Conservation (phyloP, 2,888 invertebrate species). For the Ichneumoninae sp. region DNA sequence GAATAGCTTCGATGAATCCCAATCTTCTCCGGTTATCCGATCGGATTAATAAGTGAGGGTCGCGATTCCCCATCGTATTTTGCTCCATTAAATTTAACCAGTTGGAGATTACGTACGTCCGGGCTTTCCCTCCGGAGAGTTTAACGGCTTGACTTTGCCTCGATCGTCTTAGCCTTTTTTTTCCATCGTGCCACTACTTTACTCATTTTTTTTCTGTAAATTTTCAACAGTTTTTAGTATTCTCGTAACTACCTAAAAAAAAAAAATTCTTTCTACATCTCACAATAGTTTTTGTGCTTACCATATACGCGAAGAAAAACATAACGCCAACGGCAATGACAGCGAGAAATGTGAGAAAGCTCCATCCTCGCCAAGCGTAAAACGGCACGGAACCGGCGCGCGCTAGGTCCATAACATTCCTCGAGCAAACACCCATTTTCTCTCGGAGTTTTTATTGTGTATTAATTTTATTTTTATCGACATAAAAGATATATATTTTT, state of each 20-base stretch:
- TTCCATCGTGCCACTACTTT: background rate
- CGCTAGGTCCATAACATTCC: slow-evolving; percentile 49
- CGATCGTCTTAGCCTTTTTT: background rate
- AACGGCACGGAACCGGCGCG: slow-evolving; percentile 56
- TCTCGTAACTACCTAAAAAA: no score
- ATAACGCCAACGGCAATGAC: slow-evolving; percentile 67
- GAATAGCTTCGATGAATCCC: slow-evolving; percentile 15
- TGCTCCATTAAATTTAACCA: slow-evolving; percentile 33
- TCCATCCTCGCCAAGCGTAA: slow-evolving; percentile 75
- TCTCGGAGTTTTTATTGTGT: background rate
- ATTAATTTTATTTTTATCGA: background rate
- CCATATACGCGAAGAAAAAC: slow-evolving; percentile 66
- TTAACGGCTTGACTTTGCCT: background rate
- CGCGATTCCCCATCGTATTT: slow-evolving; percentile 21
- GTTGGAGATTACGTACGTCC: slow-evolving; percentile 9
- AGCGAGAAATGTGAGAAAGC: slow-evolving; percentile 70
- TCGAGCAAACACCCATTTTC: slow-evolving; percentile 63
- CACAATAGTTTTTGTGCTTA: slow-evolving; percentile 35
- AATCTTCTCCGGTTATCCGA: slow-evolving; percentile 38
- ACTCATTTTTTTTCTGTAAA: slow-evolving; percentile 56
- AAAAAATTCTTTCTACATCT: background rate
- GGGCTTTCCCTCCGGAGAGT: background rate
- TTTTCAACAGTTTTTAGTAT: background rate
- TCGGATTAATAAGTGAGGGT: slow-evolving; percentile 31
- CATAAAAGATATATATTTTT: background rate